Evolutionary conservation across 2,888 invertebrate species (phyloP).

Genomic region (Tachystola acroxantha): DNA sequence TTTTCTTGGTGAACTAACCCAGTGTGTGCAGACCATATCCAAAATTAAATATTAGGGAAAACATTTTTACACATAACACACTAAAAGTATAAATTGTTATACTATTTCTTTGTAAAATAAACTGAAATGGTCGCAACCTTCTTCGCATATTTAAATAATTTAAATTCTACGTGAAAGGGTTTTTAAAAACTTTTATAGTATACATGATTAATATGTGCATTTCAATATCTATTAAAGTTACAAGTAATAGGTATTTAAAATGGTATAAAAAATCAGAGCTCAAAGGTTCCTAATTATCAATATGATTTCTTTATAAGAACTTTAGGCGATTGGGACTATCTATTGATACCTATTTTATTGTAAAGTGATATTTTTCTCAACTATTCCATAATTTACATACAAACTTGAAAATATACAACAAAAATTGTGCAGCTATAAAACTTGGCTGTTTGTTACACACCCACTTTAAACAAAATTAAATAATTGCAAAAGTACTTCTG

Average conservation of each 20-base stretch:
- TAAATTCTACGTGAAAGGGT: not conserved
- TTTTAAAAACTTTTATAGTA: not conserved
- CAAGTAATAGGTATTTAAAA: constrained; percentile 2
- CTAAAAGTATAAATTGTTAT: too few species aligned
- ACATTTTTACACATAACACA: too few species aligned
- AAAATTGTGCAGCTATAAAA: constrained; percentile 16
- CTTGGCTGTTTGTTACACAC: too few species aligned
- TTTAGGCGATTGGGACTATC: constrained; percentile 30
- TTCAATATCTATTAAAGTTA: constrained; percentile 5
- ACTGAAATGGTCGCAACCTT: too few species aligned
- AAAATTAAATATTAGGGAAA: too few species aligned
- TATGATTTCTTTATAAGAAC: constrained; percentile 15
- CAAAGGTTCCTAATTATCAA: constrained; percentile 4
- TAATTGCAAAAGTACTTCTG: too few species aligned
- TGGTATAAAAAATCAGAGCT: constrained; percentile 7
- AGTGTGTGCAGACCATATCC: too few species aligned
- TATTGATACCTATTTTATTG: constrained; percentile 22
- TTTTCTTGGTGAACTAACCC: too few species aligned
- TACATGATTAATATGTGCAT: constrained; percentile 8
- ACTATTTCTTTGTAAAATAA: too few species aligned
- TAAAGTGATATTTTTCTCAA: constrained; percentile 13
- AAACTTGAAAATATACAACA: constrained; percentile 2
- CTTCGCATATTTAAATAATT: not conserved
- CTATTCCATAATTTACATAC: constrained; percentile 11
- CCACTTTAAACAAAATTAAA: constrained; percentile 14